Evolutionary conservation across 2,113 vertebrate genomes (phyloP).

Genomic region (Cyrtonyx montezumae): DNA sequence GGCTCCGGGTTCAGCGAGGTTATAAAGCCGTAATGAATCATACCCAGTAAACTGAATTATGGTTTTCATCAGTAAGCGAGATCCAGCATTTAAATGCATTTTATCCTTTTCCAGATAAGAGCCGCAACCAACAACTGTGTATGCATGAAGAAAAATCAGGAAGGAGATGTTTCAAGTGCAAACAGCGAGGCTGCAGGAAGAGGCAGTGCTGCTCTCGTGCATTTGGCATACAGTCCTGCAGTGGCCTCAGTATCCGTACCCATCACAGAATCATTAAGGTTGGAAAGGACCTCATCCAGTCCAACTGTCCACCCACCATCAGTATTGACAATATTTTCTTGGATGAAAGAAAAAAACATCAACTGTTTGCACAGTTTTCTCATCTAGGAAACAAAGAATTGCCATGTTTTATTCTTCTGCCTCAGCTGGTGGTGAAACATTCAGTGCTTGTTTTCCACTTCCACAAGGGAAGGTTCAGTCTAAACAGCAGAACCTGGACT

Average conservation of each 20-base stretch:
- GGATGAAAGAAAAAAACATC: not conserved
- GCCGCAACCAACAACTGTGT: not conserved
- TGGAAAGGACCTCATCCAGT: no score
- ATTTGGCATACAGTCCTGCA: not conserved
- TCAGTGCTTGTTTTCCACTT: not conserved
- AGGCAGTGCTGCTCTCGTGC: accelerated
- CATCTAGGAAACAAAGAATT: not conserved
- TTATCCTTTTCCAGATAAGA: not conserved
- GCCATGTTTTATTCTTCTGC: not conserved
- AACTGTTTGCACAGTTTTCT: not conserved
- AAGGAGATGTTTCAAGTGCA: not conserved
- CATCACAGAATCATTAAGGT: not conserved
- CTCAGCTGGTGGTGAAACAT: not conserved
- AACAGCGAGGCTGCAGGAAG: not conserved
- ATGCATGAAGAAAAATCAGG: not conserved
- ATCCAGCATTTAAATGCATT: constrained; percentile 38
- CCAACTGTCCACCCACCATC: no score
- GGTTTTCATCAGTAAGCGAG: constrained; percentile 33
- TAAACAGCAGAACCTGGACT: not conserved
- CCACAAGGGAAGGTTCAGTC: not conserved
- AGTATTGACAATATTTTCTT: not conserved
- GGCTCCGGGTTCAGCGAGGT: constrained; percentile 55
- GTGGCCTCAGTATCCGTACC: not conserved
- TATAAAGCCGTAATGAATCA: constrained; percentile 60
- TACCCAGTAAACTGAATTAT: constrained; percentile 56